Conservation (phyloP, 2,113 vertebrate genomes). For the Datnioides undecimradiatus region DNA sequence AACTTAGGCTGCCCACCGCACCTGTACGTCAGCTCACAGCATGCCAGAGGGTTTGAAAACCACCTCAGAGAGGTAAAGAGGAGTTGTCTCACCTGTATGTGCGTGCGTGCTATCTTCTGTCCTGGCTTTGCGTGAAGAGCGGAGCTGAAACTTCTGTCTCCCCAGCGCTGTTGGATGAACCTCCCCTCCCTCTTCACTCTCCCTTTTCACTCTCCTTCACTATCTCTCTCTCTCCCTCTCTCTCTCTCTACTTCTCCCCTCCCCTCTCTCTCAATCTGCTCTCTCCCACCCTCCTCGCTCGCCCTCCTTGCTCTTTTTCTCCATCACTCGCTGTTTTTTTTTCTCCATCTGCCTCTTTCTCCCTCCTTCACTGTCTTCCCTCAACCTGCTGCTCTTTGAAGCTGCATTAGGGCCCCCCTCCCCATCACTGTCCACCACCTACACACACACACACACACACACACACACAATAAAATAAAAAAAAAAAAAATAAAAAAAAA, state of each 20-base stretch:
- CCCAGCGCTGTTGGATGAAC: constrained; percentile 48
- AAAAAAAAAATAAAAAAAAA: too few relatives aligned
- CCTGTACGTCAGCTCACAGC: not conserved
- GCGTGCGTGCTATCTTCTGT: constrained; percentile 13
- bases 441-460: constrained; percentile 27
- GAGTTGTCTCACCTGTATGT: too few relatives aligned
- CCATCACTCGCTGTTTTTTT: constrained; percentile 40
- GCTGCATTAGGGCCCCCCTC: constrained; percentile 25
- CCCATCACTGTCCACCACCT: not conserved
- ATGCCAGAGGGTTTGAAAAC: too few relatives aligned
- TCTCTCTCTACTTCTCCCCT: constrained; percentile 5
- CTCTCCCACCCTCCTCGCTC: constrained; percentile 26
- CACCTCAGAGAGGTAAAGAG: too few relatives aligned
- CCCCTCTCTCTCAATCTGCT: constrained; percentile 10
- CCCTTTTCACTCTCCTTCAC: too few relatives aligned
- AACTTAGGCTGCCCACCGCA: constrained; percentile 27
- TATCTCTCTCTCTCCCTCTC: constrained; percentile 26
- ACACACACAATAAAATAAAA: too few relatives aligned
- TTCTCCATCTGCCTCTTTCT: constrained; percentile 43
- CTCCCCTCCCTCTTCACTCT: constrained; percentile 32
- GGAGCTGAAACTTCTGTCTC: constrained; percentile 73
- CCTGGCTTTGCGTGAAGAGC: constrained; percentile 41
- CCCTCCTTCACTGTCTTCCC: constrained; percentile 33
- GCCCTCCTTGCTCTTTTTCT: constrained; percentile 29
- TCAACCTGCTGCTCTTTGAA: constrained; percentile 64